These are phyloP conservation scores for Aphelocoma californica DNA, from an alignment of 2,797 vertebrate genomes.

Conservation along the genomic window DNA sequence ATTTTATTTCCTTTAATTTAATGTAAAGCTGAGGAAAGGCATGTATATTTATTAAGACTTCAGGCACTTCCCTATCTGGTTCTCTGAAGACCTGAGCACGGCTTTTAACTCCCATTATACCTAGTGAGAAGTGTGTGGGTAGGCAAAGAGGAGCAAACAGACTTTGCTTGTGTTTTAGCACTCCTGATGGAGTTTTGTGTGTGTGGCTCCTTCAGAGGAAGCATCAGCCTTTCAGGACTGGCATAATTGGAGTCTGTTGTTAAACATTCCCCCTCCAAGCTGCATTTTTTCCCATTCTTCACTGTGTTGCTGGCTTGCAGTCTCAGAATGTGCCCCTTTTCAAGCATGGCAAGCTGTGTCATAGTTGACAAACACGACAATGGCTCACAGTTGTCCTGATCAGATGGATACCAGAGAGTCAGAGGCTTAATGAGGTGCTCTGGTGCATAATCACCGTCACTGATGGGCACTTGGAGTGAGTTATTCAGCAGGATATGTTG, in stretches of 20 bases:
- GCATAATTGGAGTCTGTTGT: not conserved
- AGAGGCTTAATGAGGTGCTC: conserved; percentile 57
- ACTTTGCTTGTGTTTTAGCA: not conserved
- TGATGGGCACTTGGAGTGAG: conserved; percentile 37
- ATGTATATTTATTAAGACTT: not conserved
- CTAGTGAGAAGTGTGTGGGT: not conserved
- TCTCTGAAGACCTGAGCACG: not conserved
- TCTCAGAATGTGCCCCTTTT: not conserved
- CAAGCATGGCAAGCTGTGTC: not conserved
- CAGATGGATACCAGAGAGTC: conserved; percentile 19
- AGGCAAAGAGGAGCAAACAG: not conserved
- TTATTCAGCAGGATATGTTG: conserved; percentile 23
- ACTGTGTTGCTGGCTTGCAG: not conserved
- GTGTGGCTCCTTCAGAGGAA: not conserved
- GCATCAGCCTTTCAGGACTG: not conserved
- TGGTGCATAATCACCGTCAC: conserved; percentile 36
- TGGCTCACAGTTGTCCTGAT: conserved; percentile 18
- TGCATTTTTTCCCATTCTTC: not conserved
- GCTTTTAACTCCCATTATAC: not conserved
- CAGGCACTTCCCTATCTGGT: not conserved
- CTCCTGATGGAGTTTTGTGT: not conserved
- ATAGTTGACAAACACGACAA: not conserved
- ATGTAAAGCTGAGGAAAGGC: not conserved
- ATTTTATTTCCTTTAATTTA: not conserved
- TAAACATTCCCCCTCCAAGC: not conserved